phyloP scores from a whole-genome alignment of 2,113 vertebrate genomes.

The Melanerpes aurifrons region DNA sequence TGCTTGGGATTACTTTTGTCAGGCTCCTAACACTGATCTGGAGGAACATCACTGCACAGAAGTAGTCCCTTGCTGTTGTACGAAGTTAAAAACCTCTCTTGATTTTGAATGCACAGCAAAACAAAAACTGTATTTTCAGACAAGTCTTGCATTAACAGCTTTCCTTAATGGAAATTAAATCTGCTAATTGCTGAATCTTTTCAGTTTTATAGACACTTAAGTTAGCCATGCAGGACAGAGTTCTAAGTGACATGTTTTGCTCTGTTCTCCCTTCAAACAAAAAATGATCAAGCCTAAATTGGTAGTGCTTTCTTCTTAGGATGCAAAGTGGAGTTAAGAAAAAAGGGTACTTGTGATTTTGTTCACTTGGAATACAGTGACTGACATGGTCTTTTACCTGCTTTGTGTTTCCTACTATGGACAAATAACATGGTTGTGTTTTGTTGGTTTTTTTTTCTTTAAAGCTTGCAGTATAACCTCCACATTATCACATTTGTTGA shows the following conservation, averaged over 20 bases:
- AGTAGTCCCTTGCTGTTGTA: background rate
- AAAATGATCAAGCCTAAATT: background rate
- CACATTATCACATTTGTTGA: slow-evolving; percentile 81
- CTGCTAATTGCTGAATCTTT: background rate
- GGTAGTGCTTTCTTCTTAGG: background rate
- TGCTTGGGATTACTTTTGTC: background rate
- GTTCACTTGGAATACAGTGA: rapidly evolving
- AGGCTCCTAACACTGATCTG: background rate
- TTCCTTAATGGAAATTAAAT: background rate
- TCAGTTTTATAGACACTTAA: background rate
- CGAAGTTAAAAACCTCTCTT: background rate
- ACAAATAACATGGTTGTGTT: background rate
- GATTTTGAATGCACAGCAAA: background rate
- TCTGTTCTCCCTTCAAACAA: background rate
- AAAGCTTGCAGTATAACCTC: slow-evolving; percentile 66
- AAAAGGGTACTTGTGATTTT: background rate
- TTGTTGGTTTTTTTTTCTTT: background rate
- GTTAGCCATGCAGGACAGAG: background rate
- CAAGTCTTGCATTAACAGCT: background rate
- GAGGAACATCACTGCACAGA: background rate
- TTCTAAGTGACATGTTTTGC: background rate
- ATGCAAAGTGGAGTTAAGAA: background rate
- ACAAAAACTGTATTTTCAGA: background rate
- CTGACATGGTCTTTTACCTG: slow-evolving; percentile 36
- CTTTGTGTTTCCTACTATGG: slow-evolving; percentile 4